Conservation (phyloP, 2,888 invertebrate genomes). For the Oasisia sp. region DNA sequence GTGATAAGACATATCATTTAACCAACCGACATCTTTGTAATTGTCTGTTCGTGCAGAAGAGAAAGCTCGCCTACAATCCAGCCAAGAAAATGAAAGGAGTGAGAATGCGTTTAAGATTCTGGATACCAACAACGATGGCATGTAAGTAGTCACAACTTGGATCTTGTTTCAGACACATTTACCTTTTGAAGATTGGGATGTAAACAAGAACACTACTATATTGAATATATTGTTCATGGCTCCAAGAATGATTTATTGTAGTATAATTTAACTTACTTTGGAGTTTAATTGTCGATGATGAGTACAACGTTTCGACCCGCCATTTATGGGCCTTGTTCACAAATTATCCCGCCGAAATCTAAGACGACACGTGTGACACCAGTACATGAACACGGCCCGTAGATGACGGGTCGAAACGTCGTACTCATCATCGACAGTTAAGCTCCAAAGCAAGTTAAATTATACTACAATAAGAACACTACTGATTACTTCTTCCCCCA, state of each 20-base stretch:
- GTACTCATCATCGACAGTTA: too few species aligned
- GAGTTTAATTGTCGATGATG: too few species aligned
- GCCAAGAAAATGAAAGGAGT: constrained; percentile 24
- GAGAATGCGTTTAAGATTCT: constrained; percentile 32
- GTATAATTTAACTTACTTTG: too few species aligned
- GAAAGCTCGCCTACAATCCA: neutral
- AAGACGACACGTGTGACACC: too few species aligned
- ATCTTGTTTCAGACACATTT: neutral
- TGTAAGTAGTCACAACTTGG: constrained; percentile 27
- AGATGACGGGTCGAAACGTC: too few species aligned
- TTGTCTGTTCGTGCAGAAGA: neutral
- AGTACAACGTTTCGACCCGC: too few species aligned
- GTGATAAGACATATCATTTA: neutral
- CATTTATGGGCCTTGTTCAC: too few species aligned
- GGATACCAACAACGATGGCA: constrained; percentile 34
- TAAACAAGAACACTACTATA: neutral
- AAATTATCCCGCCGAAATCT: too few species aligned
- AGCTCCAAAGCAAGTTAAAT: too few species aligned
- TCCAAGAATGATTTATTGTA: too few species aligned
- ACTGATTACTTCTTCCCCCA: neutral
- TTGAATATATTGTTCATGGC: too few species aligned
- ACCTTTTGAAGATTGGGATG: neutral
- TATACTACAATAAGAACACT: neutral
- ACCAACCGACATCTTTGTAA: neutral
- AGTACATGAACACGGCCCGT: too few species aligned